Evolutionary conservation across 2,888 invertebrate genomes (phyloP).

Genomic region (Drosophila villosipedis): DNA sequence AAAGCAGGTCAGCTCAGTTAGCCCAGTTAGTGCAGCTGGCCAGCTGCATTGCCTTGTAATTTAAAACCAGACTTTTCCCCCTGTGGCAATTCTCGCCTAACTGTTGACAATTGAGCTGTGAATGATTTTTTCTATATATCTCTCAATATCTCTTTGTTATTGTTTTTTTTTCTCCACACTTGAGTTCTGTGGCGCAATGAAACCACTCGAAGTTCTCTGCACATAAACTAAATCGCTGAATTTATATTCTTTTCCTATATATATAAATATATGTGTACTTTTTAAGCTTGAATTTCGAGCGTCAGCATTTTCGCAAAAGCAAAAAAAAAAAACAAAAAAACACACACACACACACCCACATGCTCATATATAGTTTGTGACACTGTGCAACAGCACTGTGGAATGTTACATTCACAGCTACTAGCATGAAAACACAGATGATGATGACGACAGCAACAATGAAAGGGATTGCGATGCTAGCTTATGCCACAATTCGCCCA

Average conservation of each 20-base stretch:
- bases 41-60: conserved; percentile 48
- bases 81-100: conserved; percentile 33
- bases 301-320: conserved; percentile 56
- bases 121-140: conserved; percentile 23
- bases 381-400: conserved; percentile 20
- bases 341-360: conserved; percentile 13
- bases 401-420: conserved; percentile 59
- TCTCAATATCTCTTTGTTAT: conserved; percentile 18
- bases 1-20: conserved; percentile 67
- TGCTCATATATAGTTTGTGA: not conserved
- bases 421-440: conserved; percentile 56
- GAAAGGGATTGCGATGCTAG: conserved; percentile 18
- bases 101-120: conserved; percentile 72
- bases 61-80: conserved; percentile 43
- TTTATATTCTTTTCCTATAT: conserved; percentile 36
- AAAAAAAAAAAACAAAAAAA: not conserved
- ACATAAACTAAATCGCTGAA: conserved; percentile 44
- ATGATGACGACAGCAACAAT: conserved; percentile 50
- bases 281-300: conserved; percentile 58
- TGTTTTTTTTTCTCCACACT: conserved; percentile 44
- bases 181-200: conserved; percentile 44
- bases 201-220: conserved; percentile 57
- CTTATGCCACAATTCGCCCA: conserved; percentile 48
- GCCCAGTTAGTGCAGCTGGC: conserved; percentile 45
- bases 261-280: not conserved